Conservation (phyloP, 2,113 vertebrate genomes). For the Pandion haliaetus region DNA sequence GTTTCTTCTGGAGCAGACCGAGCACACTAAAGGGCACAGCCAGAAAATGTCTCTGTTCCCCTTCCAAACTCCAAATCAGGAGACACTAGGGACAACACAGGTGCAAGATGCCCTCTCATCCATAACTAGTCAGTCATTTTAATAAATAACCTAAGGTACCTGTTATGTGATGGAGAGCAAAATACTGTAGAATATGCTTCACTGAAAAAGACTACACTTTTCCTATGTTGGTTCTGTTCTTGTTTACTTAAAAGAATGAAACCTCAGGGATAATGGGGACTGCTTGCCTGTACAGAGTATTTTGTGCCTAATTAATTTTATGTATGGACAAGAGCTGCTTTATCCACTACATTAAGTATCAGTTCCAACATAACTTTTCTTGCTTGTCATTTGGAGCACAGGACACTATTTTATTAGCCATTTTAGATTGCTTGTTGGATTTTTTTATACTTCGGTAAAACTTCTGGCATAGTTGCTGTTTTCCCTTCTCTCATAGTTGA, state of each 20-base stretch:
- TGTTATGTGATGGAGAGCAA: not conserved
- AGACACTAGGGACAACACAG: not conserved
- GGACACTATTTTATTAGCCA: not conserved
- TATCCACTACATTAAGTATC: slow-evolving; percentile 25
- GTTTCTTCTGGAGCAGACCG: not conserved
- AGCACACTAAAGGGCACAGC: not conserved
- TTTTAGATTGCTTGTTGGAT: not conserved
- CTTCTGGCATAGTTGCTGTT: not conserved
- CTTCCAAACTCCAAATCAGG: not conserved
- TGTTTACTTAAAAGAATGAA: not conserved
- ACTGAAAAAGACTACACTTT: not conserved
- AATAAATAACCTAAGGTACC: not conserved
- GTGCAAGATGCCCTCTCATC: not conserved
- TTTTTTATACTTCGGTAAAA: not conserved
- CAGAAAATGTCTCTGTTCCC: not conserved
- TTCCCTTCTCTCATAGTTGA: not conserved
- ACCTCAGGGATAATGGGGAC: not conserved
- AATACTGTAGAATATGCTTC: not conserved
- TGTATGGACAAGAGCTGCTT: not conserved
- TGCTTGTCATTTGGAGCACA: not conserved
- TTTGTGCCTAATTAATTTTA: slow-evolving; percentile 48
- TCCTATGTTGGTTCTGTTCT: not conserved
- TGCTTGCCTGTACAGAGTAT: not conserved
- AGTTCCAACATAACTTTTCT: not conserved
- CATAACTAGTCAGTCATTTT: not conserved